Base-by-base conservation (phyloP, 2,888 invertebrate genomes). In the Onthophagus sagittarius region DNA sequence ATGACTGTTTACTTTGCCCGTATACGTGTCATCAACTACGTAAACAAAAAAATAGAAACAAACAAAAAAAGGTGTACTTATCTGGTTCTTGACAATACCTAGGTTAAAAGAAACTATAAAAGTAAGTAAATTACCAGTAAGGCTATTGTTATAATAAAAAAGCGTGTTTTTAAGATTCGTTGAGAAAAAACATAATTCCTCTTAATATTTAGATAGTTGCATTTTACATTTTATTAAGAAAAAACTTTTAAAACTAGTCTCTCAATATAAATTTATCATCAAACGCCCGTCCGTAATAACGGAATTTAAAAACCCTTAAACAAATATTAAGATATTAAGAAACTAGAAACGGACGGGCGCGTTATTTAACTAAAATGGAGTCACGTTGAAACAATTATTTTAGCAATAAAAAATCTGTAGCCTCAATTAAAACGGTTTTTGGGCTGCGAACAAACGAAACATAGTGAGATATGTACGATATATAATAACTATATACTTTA, bases 41-140 rank as follows among this genome's bases (percentile, higher is more conserved):
- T 31, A 67, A 67, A 63, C 7, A 63, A 53, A 71, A 71, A 72
- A 73, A 73, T 63, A 74, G 71, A 74, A 63, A 69, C 69, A 73
- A 73, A 72, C 69, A 75, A 72, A 71, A 73, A 72, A 70, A 39
- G 73, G 75, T 75, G 73, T 76, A 76, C 74, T 78, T 78, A 79
- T 84, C 85, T 85, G 85, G 85, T 85, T 85, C 82, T 84, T 82
- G 85, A 85, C 85, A 85, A 85, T 85, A 85, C 85, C 82, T 84
- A 75, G 75, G 75, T 73, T 75, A 71, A 75, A 73, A 75, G 63
- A 85, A 85, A 84, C 83, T 83, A 82, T 85, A 83, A 83, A 80
- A 81, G 79, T 76, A 78, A 73, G 77, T 81, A 82, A 67, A 81
- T 80, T 80, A 83, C 80, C 79, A 79, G 80, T 83, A 83, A 83